Conservation (phyloP, 2,888 invertebrate genomes). For the Pecten maximus region DNA sequence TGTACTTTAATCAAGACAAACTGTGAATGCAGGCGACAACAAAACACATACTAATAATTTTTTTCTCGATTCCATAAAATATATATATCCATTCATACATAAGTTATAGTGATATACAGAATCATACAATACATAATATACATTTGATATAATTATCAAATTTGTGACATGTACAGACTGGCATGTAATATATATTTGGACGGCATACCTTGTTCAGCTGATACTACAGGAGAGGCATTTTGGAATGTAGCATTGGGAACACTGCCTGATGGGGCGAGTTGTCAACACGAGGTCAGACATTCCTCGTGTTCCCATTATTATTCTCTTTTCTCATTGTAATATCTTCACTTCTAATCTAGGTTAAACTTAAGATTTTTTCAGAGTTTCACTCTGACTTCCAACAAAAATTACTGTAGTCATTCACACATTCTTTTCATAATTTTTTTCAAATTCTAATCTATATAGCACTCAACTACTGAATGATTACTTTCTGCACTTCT, state of each 20-base stretch:
- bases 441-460: background rate
- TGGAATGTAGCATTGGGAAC: background rate
- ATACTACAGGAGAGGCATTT: background rate
- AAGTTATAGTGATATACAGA: background rate
- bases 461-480: background rate
- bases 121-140: background rate
- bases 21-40: constrained; percentile 34
- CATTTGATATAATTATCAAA: background rate
- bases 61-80: constrained; percentile 35
- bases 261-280: background rate
- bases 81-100: constrained; percentile 33
- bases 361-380: background rate
- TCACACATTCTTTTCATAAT: background rate
- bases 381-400: background rate
- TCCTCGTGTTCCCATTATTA: background rate
- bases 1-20: constrained; percentile 35
- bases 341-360: background rate
- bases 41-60: constrained; percentile 30
- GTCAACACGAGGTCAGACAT: background rate
- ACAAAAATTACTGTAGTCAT: background rate
- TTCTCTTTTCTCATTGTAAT: background rate
- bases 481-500: background rate
- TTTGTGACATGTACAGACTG: constrained; percentile 5
- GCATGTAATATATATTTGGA: constrained; percentile 8
- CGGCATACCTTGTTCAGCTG: constrained; percentile 33